Percentiles rank a stretch among this genome's conserved stretches.
phyloP scores from a whole-genome alignment of 2,888 invertebrate genomes.

The Glomeris marginata region DNA sequence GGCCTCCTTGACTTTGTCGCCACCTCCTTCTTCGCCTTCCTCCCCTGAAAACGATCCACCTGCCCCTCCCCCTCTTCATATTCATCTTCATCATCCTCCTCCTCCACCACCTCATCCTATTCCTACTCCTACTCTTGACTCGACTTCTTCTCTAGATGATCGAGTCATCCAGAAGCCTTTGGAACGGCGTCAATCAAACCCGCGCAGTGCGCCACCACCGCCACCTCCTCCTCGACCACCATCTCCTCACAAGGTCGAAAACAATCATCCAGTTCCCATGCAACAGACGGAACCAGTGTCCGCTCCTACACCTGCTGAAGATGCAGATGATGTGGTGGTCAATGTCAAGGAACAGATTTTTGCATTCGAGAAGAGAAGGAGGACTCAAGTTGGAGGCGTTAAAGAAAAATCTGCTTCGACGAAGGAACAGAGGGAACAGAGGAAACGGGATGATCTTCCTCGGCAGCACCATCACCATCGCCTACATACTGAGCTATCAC shows the following conservation, averaged over 20 bases:
- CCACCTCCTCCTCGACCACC: not conserved
- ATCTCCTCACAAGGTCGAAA: too few species aligned
- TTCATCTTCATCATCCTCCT: not conserved
- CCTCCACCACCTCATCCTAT: not conserved
- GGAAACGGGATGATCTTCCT: too few species aligned
- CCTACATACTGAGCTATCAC: too few species aligned
- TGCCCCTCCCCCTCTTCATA: not conserved
- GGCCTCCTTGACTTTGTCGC: conserved; percentile 7
- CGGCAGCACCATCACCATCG: too few species aligned
- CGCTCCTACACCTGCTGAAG: not conserved
- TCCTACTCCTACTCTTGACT: not conserved
- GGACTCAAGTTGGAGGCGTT: not conserved
- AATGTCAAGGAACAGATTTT: conserved; percentile 15
- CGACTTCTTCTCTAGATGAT: not conserved
- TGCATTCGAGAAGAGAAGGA: conserved; percentile 14
- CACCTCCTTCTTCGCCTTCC: not conserved
- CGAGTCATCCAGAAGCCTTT: conserved; percentile 6
- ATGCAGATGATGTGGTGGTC: conserved; percentile 5
- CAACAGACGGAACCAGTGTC: not conserved
- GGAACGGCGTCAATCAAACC: conserved; percentile 5
- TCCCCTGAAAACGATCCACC: not conserved
- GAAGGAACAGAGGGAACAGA: too few species aligned
- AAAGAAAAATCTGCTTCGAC: too few species aligned
- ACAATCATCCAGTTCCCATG: too few species aligned
- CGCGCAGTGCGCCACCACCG: not conserved